Base-by-base conservation (phyloP, 2,888 invertebrate genomes). In the Ormyrus pomaceus region DNA sequence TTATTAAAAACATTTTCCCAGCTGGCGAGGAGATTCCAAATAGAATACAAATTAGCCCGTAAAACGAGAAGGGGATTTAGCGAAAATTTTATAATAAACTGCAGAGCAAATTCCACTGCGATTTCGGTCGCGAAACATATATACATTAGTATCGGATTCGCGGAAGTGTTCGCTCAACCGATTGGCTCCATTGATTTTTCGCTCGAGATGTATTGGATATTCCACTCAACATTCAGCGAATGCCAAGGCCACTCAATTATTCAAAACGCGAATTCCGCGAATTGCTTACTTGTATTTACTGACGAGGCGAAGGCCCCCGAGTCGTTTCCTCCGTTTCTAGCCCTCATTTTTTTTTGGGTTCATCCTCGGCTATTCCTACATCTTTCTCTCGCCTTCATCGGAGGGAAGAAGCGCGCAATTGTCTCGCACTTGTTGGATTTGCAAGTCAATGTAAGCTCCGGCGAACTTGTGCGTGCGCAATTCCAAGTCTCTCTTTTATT, bases 371-470 rank as follows among this genome's bases (percentile, higher is more conserved):
- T 46, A 8, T 8, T 34, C 34, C 34, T 34, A 3, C 4, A 34
- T 34, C 34, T 34, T 34, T 34, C 34, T 34, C 4, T 34, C 34
- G 34, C 50, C 59, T 69, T 69, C 56, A 58, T 58, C 56, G 68
- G 13, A 59, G 3, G 7, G 8, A 19, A 6, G 53, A 13, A 11
- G 66, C 77, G 53, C 80, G 51, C 82, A 72, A 81, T 82, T 81
- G 75, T 81, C 77, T 80, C 74, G 72, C 75, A 64, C 73, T 65
- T 73, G 68, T 73, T 68, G 77, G 71, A 85, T 85, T 85, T 85
- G 85, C 85, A 85, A 85, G 84, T 84, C 85, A 84, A 84, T 84
- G 83, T 74, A 80, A 83, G 82, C 61, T 66, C 79, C 74, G 45
- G n/a, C 66, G 58, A 76, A 82, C 83, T 70, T 71, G 58, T 77